Percentiles rank a stretch among this genome's conserved stretches.
These are phyloP conservation scores for Microcebus lehilahytsara DNA, from an alignment of 2,113 vertebrate genomes.

Conservation along the genomic window DNA sequence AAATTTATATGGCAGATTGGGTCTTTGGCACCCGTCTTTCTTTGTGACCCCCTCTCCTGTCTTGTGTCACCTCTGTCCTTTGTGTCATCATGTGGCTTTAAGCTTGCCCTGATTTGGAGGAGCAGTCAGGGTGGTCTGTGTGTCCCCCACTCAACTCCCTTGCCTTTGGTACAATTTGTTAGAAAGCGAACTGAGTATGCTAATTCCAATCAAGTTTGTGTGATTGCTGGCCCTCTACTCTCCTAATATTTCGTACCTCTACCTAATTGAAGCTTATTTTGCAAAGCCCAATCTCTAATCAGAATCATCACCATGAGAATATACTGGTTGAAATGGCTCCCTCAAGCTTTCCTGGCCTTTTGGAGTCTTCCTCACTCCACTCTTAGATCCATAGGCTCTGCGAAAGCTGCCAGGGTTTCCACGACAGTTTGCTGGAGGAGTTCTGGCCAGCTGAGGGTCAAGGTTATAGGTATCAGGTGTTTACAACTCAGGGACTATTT, in stretches of 20 bases:
- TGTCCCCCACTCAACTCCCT: background rate
- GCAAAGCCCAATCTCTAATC: background rate
- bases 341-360: background rate
- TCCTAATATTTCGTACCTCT: background rate
- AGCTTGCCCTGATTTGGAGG: background rate
- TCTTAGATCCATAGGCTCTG: background rate
- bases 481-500: background rate
- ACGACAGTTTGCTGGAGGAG: background rate
- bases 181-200: background rate
- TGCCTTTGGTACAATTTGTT: background rate
- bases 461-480: background rate
- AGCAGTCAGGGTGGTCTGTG: no score
- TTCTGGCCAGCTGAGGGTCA: background rate
- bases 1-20: background rate
- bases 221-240: background rate
- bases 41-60: background rate
- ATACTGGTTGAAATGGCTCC: background rate
- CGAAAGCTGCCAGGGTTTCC: background rate
- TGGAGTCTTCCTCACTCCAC: background rate
- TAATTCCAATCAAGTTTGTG: background rate
- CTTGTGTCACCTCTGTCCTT: background rate
- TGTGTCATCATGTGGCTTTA: background rate
- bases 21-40: background rate
- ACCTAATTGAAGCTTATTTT: background rate
- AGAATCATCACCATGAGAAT: background rate